phyloP scores from a whole-genome alignment of 64 coral and sea anemone genomes.

The Porites lutea region DNA sequence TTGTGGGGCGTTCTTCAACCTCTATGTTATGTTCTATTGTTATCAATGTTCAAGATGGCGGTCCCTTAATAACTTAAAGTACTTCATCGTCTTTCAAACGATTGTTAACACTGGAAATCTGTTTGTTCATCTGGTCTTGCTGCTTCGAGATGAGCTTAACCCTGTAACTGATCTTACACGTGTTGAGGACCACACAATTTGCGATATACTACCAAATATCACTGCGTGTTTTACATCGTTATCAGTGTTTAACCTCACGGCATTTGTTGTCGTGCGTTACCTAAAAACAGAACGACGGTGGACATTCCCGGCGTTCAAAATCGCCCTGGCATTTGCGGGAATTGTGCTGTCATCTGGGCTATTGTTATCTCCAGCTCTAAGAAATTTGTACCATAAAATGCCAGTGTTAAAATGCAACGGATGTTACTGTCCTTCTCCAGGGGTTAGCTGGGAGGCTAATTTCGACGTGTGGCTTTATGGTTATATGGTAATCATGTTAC shows the following conservation, averaged over 20 bases:
- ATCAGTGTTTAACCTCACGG: slow-evolving; percentile 38
- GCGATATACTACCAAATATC: slow-evolving; percentile 31
- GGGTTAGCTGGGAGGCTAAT: slow-evolving; percentile 37
- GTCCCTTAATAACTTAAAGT: slow-evolving; percentile 6
- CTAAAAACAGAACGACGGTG: slow-evolving; percentile 27
- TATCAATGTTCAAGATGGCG: slow-evolving; percentile 43
- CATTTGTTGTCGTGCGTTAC: slow-evolving; percentile 27
- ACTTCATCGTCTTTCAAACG: slow-evolving; percentile 28
- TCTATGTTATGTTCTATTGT: slow-evolving; percentile 14
- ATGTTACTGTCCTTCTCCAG: slow-evolving; percentile 28
- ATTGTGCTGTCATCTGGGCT: slow-evolving; percentile 12
- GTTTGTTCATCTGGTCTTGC: slow-evolving; percentile 14
- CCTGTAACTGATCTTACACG: neutral
- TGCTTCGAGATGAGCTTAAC: slow-evolving; percentile 16
- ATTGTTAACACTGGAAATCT: slow-evolving; percentile 25
- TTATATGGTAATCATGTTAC: slow-evolving; percentile 22
- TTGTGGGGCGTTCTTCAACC: slow-evolving; percentile 21
- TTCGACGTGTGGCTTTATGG: slow-evolving; percentile 48
- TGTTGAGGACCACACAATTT: slow-evolving; percentile 8
- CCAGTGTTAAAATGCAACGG: slow-evolving; percentile 22
- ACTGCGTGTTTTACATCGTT: slow-evolving; percentile 24
- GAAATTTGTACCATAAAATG: slow-evolving; percentile 24
- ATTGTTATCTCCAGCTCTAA: slow-evolving; percentile 1
- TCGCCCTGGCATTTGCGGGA: neutral
- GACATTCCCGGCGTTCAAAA: slow-evolving; percentile 15